Conservation (phyloP, 2,888 invertebrate species). For the Tipula confusa region DNA sequence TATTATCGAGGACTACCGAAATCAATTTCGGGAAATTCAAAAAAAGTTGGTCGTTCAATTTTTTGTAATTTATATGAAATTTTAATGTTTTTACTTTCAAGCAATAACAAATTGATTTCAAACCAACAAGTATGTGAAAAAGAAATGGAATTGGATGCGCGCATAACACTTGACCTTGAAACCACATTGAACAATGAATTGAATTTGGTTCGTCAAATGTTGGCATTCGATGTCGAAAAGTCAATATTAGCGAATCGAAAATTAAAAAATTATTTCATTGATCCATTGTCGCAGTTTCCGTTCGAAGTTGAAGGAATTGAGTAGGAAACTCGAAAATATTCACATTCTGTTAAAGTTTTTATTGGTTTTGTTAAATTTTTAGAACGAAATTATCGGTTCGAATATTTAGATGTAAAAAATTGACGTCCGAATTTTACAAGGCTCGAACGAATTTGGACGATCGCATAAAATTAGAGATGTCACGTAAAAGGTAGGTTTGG, state of each 20-base stretch:
- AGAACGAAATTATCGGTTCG: slow-evolving; percentile 52
- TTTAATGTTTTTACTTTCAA: neutral
- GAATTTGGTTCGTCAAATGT: slow-evolving; percentile 59
- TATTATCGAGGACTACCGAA: slow-evolving; percentile 54
- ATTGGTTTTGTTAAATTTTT: neutral
- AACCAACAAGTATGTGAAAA: slow-evolving; percentile 58
- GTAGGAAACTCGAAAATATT: slow-evolving; percentile 43
- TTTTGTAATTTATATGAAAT: slow-evolving; percentile 36
- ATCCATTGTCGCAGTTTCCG: slow-evolving; percentile 61
- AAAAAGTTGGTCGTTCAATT: slow-evolving; percentile 32
- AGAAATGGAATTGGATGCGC: slow-evolving; percentile 62
- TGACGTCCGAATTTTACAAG: slow-evolving; percentile 55
- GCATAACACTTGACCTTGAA: slow-evolving; percentile 61
- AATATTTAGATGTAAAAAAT: slow-evolving; percentile 60
- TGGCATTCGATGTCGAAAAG: slow-evolving; percentile 67
- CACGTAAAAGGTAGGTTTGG: slow-evolving; percentile 42
- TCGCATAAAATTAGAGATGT: slow-evolving; percentile 57
- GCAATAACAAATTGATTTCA: slow-evolving; percentile 57
- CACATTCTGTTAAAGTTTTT: neutral
- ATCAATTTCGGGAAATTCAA: slow-evolving; percentile 57
- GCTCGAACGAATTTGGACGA: slow-evolving; percentile 56
- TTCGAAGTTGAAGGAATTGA: slow-evolving; percentile 57
- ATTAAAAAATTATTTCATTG: slow-evolving; percentile 62
- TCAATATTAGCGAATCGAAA: slow-evolving; percentile 60
- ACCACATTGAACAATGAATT: slow-evolving; percentile 57